A percentile compares a stretch with the other conserved stretches of the same genome.
These are phyloP conservation scores for Melipona bicolor DNA, from an alignment of 2,888 invertebrate genomes.

Conservation along the genomic window DNA sequence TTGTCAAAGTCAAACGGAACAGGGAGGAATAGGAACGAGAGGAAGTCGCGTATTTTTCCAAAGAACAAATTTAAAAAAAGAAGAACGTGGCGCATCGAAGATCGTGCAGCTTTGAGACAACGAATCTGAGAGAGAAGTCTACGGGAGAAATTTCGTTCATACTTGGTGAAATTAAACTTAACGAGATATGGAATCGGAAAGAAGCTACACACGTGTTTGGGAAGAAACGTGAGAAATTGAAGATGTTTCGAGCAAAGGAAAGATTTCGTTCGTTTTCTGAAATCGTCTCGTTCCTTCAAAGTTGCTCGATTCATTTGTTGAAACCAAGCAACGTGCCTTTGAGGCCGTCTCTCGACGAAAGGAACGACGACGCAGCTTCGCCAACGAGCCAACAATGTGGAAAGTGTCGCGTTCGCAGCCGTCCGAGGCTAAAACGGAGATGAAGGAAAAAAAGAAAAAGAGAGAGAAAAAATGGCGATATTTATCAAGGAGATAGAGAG, in stretches of 20 bases:
- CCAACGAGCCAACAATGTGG: background rate
- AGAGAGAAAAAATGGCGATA: slow-evolving; percentile 10
- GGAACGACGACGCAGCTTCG: background rate
- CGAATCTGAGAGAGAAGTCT: background rate
- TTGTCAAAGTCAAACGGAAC: background rate
- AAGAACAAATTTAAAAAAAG: background rate
- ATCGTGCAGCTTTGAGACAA: too few species aligned
- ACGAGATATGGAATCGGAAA: too few species aligned
- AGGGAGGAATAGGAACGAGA: too few species aligned
- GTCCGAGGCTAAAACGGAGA: background rate
- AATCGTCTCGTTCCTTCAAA: too few species aligned
- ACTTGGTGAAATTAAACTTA: background rate
- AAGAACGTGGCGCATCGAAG: background rate
- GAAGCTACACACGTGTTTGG: too few species aligned
- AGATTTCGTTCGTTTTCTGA: too few species aligned
- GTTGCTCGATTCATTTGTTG: too few species aligned
- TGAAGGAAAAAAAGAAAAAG: background rate
- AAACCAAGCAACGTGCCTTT: too few species aligned
- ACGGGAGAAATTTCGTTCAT: background rate
- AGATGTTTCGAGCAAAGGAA: too few species aligned
- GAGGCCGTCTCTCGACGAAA: background rate
- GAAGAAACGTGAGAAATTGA: too few species aligned
- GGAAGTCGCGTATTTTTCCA: background rate
- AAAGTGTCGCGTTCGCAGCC: background rate
- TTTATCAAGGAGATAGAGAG: slow-evolving; percentile 71